Evolutionary conservation across 2,888 invertebrate species (phyloP).

Genomic region (Epistrophella euchroma): DNA sequence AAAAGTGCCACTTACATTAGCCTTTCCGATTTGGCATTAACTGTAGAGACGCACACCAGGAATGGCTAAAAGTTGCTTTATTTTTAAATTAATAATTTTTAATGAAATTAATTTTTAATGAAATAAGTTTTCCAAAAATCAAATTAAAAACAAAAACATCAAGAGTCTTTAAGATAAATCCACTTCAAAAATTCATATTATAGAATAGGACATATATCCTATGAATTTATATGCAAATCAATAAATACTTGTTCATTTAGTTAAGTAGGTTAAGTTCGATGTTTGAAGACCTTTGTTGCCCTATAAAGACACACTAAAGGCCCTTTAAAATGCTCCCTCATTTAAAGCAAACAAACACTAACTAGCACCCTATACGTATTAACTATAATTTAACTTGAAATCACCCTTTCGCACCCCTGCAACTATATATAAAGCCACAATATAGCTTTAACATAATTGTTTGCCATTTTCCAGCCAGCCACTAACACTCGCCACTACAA

Average conservation of each 20-base stretch:
- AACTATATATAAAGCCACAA: slow-evolving; percentile 6
- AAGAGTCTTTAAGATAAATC: too few relatives aligned
- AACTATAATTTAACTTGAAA: slow-evolving; percentile 61
- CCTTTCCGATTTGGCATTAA: too few relatives aligned
- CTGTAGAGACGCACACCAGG: too few relatives aligned
- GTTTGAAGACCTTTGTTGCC: slow-evolving; percentile 4
- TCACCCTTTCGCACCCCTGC: slow-evolving; percentile 41
- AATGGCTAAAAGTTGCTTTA: too few relatives aligned
- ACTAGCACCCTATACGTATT: slow-evolving; percentile 53
- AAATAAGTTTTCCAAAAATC: too few relatives aligned
- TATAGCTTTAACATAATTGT: slow-evolving; percentile 51
- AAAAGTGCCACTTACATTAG: too few relatives aligned
- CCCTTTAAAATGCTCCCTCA: not conserved
- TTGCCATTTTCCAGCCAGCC: slow-evolving; percentile 66
- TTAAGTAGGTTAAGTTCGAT: slow-evolving; percentile 1
- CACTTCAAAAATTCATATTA: too few relatives aligned
- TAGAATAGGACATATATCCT: too few relatives aligned
- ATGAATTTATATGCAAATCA: too few relatives aligned
- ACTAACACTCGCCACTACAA: slow-evolving; percentile 27
- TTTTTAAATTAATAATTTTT: too few relatives aligned
- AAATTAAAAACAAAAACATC: too few relatives aligned
- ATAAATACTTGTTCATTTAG: not conserved
- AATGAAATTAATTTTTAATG: too few relatives aligned
- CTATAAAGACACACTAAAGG: slow-evolving; percentile 14
- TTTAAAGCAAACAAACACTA: slow-evolving; percentile 38